These are phyloP conservation scores for Brachypterus glaber DNA, from an alignment of 2,888 invertebrate genomes.

Conservation along the genomic window DNA sequence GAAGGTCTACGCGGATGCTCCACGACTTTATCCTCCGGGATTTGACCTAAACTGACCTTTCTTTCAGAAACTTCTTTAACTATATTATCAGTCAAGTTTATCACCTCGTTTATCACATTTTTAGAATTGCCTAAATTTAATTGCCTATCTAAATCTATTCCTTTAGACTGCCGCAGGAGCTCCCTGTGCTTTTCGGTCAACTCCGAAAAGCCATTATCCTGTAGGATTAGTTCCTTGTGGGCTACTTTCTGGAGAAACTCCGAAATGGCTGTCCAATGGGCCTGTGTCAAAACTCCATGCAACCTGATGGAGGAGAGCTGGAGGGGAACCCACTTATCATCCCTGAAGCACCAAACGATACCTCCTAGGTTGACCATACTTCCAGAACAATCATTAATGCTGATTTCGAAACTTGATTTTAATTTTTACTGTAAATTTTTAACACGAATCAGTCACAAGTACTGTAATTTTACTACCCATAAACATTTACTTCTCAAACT, in stretches of 20 bases:
- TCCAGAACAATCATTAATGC: constrained; percentile 27
- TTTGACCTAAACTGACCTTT: constrained; percentile 31
- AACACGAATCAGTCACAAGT: too few relatives aligned
- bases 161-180: constrained; percentile 28
- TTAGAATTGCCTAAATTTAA: constrained; percentile 22
- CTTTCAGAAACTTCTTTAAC: constrained; percentile 23
- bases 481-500: too few relatives aligned
- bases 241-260: constrained; percentile 56
- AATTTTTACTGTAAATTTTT: too few relatives aligned
- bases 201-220: constrained; percentile 39
- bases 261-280: constrained; percentile 55
- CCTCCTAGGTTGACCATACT: constrained; percentile 53
- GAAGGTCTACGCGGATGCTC: constrained; percentile 31
- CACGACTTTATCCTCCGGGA: constrained; percentile 31
- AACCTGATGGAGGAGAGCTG: constrained; percentile 57
- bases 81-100: constrained; percentile 25
- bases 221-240: constrained; percentile 53
- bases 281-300: constrained; percentile 55
- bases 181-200: constrained; percentile 38
- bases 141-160: constrained; percentile 17
- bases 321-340: constrained; percentile 58
- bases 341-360: constrained; percentile 60
- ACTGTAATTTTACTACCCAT: too few relatives aligned
- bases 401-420: constrained; percentile 12
- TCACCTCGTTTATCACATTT: constrained; percentile 19